These are phyloP conservation scores for Mus minutoides DNA, from an alignment of 2,797 vertebrate species.

Conservation along the genomic window DNA sequence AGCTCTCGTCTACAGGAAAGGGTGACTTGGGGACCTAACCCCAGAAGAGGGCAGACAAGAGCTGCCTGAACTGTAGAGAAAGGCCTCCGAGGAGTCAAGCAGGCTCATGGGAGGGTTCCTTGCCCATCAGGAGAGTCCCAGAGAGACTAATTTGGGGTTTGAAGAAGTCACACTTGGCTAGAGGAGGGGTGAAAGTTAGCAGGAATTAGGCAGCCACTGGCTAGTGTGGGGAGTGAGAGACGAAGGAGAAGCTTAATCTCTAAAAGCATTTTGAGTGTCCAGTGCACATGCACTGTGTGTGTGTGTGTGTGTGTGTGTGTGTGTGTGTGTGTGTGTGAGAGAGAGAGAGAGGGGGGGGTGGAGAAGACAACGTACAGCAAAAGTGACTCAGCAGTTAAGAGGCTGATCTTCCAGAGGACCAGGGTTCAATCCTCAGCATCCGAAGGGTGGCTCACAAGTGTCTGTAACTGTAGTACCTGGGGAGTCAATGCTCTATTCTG, in stretches of 20 bases:
- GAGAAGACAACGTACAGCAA: neutral
- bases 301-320: neutral
- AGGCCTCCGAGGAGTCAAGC: neutral
- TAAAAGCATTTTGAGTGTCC: neutral
- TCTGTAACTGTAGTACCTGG: neutral
- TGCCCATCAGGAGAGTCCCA: neutral
- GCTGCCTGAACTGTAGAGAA: slow-evolving; percentile 48
- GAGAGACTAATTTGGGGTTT: neutral
- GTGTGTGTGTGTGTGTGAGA: neutral
- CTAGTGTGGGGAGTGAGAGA: neutral
- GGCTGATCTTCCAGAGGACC: neutral
- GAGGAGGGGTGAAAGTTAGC: neutral
- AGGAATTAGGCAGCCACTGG: neutral
- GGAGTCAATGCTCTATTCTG: neutral
- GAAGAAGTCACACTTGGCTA: neutral
- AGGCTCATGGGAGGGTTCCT: neutral
- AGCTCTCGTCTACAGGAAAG: neutral
- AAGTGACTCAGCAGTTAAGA: neutral
- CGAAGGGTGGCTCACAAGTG: neutral
- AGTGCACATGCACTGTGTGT: neutral
- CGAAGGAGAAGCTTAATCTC: neutral
- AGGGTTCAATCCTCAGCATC: neutral
- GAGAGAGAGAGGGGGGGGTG: no score
- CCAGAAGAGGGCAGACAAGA: slow-evolving; percentile 82
- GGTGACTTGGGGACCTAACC: slow-evolving; percentile 2